A percentile compares a stretch with the other conserved stretches of the same genome.
Conservation (phyloP, 2,797 vertebrate species). For the Pangasius larnaudii region DNA sequence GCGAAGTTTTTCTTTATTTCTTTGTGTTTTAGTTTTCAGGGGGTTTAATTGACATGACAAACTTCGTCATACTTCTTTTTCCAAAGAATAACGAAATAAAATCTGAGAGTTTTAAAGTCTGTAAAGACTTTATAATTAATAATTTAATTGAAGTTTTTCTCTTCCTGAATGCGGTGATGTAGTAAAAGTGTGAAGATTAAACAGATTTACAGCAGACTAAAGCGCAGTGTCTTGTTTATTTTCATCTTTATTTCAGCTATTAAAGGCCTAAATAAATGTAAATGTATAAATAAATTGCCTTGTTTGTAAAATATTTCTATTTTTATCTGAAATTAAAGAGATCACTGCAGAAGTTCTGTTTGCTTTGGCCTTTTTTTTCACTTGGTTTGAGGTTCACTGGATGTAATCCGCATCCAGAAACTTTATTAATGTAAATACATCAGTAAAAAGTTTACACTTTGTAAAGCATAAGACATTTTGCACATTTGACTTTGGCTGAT, state of each 20-base stretch:
- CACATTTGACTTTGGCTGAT: too few species aligned
- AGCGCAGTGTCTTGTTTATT: not conserved
- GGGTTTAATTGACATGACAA: not conserved
- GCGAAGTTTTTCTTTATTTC: not conserved
- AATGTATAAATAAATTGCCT: not conserved
- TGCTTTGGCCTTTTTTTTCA: not conserved
- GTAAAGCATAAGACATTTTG: not conserved
- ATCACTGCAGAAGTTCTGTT: not conserved
- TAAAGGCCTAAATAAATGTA: not conserved
- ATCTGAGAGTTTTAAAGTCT: not conserved
- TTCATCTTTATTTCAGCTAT: not conserved
- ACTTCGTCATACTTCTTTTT: not conserved
- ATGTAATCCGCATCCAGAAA: not conserved
- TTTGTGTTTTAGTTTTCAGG: not conserved
- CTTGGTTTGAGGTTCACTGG: not conserved
- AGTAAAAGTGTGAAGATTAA: not conserved
- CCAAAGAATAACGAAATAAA: not conserved
- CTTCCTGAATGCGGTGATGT: too few species aligned
- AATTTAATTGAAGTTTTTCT: too few species aligned
- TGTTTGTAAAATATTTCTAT: not conserved
- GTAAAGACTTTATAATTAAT: too few species aligned
- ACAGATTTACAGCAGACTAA: not conserved
- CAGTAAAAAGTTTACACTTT: not conserved
- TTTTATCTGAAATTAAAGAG: not conserved
- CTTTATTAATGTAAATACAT: not conserved